Conservation (phyloP, 2,888 invertebrate genomes). For the Cetonia aurata region DNA sequence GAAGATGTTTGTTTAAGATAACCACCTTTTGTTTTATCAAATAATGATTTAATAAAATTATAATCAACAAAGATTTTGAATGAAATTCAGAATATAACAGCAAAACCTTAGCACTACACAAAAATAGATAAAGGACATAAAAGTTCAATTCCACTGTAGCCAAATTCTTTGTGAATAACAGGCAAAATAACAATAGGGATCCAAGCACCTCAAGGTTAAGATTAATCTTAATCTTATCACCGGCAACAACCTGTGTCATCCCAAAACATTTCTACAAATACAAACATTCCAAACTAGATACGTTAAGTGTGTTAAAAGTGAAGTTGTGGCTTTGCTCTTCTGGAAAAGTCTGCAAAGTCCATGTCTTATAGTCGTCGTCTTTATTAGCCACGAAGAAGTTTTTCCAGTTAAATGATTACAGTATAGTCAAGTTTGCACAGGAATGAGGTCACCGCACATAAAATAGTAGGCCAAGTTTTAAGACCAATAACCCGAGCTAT, state of each 20-base stretch:
- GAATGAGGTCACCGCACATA: constrained; percentile 53
- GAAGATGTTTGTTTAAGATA: too few relatives aligned
- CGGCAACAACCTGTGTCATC: background rate
- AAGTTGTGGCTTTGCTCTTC: constrained; percentile 20
- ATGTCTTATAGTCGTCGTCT: background rate
- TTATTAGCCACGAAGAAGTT: constrained; percentile 26
- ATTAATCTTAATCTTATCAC: background rate
- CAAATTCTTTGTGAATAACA: too few relatives aligned
- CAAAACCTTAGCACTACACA: too few relatives aligned
- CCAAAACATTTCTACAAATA: constrained; percentile 2
- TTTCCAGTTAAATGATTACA: constrained; percentile 32
- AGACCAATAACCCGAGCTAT: constrained; percentile 48
- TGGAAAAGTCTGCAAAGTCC: constrained; percentile 37
- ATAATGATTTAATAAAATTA: too few relatives aligned
- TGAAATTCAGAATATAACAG: too few relatives aligned
- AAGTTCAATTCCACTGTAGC: too few relatives aligned
- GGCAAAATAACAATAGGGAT: too few relatives aligned
- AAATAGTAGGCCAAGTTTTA: constrained; percentile 52
- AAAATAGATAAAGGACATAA: too few relatives aligned
- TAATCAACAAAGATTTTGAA: too few relatives aligned
- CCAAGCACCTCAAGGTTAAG: too few relatives aligned
- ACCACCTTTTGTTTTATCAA: too few relatives aligned
- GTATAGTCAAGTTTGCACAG: constrained; percentile 45
- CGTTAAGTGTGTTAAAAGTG: constrained; percentile 36
- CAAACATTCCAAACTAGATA: background rate